Evolutionary conservation across 2,113 vertebrate species (phyloP).

Genomic region (Ellobius talpinus): DNA sequence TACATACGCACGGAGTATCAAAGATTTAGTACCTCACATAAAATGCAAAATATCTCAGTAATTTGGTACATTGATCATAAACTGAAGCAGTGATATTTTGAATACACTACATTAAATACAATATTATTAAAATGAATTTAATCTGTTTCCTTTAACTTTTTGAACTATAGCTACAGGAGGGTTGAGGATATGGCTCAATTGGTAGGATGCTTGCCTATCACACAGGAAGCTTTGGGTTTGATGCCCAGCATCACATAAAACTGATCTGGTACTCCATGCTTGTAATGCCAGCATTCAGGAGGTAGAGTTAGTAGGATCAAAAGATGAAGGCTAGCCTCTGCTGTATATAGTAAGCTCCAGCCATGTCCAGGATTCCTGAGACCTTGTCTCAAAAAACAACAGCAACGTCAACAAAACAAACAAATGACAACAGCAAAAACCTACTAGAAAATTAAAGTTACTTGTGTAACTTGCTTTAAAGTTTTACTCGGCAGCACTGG

Average conservation of each 20-base stretch:
- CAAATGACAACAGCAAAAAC: too few relatives aligned
- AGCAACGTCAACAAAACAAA: too few relatives aligned
- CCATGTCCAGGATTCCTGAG: neutral
- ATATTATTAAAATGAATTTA: constrained; percentile 11
- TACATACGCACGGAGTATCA: neutral
- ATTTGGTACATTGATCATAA: neutral
- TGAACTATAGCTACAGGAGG: neutral
- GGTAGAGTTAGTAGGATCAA: neutral
- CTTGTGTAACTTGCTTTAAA: neutral
- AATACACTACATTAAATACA: neutral
- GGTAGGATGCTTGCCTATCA: too few relatives aligned
- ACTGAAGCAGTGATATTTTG: neutral
- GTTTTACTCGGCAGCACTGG: neutral
- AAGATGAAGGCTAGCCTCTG: neutral
- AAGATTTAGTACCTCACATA: neutral
- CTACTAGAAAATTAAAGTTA: neutral
- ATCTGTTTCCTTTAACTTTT: neutral
- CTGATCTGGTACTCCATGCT: neutral
- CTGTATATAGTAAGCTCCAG: neutral
- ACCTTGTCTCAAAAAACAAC: neutral
- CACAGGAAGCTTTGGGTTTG: neutral
- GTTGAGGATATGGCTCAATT: neutral
- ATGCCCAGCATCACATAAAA: neutral
- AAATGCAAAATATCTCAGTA: neutral
- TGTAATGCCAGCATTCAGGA: neutral